Evolutionary conservation across 2,113 vertebrate species (phyloP).

Genomic region (Alligator sinensis): DNA sequence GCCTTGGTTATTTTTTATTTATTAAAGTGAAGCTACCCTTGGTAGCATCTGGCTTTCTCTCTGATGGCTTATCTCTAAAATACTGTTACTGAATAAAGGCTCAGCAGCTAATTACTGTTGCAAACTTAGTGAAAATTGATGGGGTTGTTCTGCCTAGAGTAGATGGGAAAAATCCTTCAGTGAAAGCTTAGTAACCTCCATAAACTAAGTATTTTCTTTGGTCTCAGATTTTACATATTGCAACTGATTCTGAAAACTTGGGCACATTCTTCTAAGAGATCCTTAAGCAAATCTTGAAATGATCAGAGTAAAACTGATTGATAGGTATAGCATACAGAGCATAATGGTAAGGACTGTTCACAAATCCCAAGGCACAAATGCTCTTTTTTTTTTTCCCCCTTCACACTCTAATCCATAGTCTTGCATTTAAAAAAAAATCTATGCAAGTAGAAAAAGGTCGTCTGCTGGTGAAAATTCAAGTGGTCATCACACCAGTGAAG

Average conservation of each 20-base stretch:
- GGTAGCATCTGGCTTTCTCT: not conserved
- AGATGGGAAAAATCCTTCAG: not conserved
- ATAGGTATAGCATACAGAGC: accelerated
- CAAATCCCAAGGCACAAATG: not conserved
- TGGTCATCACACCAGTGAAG: not conserved
- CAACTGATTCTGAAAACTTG: not conserved
- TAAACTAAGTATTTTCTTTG: accelerated
- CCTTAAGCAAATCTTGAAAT: not conserved
- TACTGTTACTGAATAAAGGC: not conserved
- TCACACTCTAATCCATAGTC: too few relatives aligned
- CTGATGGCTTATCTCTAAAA: constrained; percentile 28
- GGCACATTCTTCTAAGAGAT: not conserved
- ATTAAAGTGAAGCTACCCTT: constrained; percentile 50
- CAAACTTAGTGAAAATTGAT: not conserved
- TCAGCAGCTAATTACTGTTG: not conserved
- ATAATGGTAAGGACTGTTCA: not conserved
- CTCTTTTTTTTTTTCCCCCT: not conserved
- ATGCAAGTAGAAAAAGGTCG: not conserved
- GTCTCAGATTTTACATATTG: not conserved
- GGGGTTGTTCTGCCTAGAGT: not conserved
- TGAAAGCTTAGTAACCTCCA: not conserved
- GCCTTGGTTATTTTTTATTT: constrained; percentile 47
- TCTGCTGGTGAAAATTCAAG: not conserved
- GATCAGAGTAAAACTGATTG: accelerated
- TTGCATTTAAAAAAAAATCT: not conserved